Base-by-base conservation (phyloP, 2,888 invertebrate species). In the Harpalus rubripes region DNA sequence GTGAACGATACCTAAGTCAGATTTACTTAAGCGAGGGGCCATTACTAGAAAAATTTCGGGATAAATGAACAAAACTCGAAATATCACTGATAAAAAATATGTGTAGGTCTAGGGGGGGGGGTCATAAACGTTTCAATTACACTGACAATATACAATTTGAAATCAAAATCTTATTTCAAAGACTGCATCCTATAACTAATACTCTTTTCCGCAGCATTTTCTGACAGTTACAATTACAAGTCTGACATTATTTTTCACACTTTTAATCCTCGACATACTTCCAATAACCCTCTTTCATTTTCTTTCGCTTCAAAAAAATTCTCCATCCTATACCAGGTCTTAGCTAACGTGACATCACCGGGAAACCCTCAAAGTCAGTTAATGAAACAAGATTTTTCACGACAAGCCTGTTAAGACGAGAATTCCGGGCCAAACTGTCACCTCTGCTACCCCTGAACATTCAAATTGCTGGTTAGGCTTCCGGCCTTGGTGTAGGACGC, bases 341-440 rank as follows among this genome's bases (percentile, higher is more conserved):
- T 63, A 87, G 88, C 87, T 88, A 88, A 87, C 16, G 7, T 15
- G 15, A 88, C 87, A 87, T 32, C 41, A 81, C 86, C 86, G 85
- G 86, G 85, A 32, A 89, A 89, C 89, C 89, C 88, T 88, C 88
- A 90, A 89, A 90, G 90, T 89, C 90, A 91, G 90, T 90, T 91
- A 91, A 91, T 91, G 91, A 91, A 91, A 91, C 90, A 89, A 90
- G 90, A 91, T 91, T 91, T 91, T 91, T 91, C 90, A 89, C 89
- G 90, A 90, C 90, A 88, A 89, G 87, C 89, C 89, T 88, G 90
- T 90, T 89, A 89, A 89, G 89, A 89, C 88, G 88, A 89, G 89
- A 88, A 89, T 88, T 88, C 89, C 88, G 87, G 88, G 87, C 88
- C 88, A 90, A 89, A 89, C 88, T 88, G 90, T 89, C 90, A 90